Evolutionary conservation across 2,797 vertebrate species (phyloP).

Genomic region (Serranus cabrilla): DNA sequence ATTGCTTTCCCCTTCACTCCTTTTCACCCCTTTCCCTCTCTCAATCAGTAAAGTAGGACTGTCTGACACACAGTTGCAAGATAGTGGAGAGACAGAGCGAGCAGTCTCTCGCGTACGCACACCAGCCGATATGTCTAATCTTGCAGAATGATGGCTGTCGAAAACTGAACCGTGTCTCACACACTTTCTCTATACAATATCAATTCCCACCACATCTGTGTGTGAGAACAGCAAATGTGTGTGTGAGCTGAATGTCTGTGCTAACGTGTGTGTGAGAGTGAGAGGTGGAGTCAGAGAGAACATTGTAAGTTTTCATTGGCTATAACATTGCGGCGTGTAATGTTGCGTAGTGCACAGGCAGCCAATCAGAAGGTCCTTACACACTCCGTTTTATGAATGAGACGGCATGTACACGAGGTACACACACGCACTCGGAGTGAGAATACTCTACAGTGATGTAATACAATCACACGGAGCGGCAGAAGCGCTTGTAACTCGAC

Average conservation of each 20-base stretch:
- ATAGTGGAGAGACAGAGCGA: constrained; percentile 35
- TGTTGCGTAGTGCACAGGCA: constrained; percentile 66
- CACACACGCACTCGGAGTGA: constrained; percentile 65
- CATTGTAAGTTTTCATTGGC: constrained; percentile 78
- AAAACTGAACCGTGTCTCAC: constrained; percentile 52
- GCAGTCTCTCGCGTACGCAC: constrained; percentile 26
- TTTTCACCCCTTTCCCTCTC: constrained; percentile 29
- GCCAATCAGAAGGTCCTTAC: constrained; percentile 71
- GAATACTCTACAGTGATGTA: constrained; percentile 81
- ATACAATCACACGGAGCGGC: constrained; percentile 70
- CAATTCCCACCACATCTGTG: constrained; percentile 63
- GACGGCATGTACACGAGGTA: constrained; percentile 74
- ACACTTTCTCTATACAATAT: constrained; percentile 48
- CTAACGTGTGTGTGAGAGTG: constrained; percentile 47
- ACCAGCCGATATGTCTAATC: constrained; percentile 47
- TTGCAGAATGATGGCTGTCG: constrained; percentile 69
- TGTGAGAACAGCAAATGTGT: constrained; percentile 61
- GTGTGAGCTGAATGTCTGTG: constrained; percentile 44
- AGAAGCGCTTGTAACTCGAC: constrained; percentile 45
- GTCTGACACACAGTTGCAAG: constrained; percentile 24
- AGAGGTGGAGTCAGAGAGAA: constrained; percentile 73
- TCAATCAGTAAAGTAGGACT: constrained; percentile 40
- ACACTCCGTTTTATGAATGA: constrained; percentile 83
- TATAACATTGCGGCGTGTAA: constrained; percentile 72
- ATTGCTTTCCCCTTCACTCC: constrained; percentile 33